A percentile compares a stretch with the other conserved stretches of the same genome.
phyloP scores from a whole-genome alignment of 2,113 vertebrate genomes.

The Pterocles orientalis region DNA sequence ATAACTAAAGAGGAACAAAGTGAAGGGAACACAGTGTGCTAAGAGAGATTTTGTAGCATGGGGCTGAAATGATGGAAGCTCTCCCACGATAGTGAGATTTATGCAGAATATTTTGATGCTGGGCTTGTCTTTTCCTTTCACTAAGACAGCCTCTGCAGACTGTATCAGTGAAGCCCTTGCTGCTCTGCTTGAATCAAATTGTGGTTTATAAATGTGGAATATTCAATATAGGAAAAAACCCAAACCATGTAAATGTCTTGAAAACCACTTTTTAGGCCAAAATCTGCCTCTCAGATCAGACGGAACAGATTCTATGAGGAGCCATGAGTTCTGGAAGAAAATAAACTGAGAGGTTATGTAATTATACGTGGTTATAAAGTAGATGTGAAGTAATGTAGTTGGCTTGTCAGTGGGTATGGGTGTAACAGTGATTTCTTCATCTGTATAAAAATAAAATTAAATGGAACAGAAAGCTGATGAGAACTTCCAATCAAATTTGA shows the following conservation, averaged over 20 bases:
- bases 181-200: constrained; percentile 41
- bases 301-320: constrained; percentile 58
- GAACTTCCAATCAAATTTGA: constrained; percentile 69
- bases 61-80: constrained; percentile 56
- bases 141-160: background rate
- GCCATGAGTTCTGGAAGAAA: constrained; percentile 70
- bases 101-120: background rate
- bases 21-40: constrained; percentile 40
- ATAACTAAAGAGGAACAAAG: background rate
- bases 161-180: constrained; percentile 8
- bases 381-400: constrained; percentile 76
- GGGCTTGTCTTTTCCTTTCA: constrained; percentile 1
- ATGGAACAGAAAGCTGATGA: constrained; percentile 70
- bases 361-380: constrained; percentile 69
- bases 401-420: constrained; percentile 75
- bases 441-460: constrained; percentile 75
- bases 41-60: constrained; percentile 4
- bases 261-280: constrained; percentile 26
- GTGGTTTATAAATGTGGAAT: constrained; percentile 63
- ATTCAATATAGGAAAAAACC: constrained; percentile 30
- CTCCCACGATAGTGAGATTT: background rate
- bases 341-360: constrained; percentile 72
- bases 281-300: constrained; percentile 59
- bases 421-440: constrained; percentile 77
- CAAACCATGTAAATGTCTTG: constrained; percentile 35